phyloP scores from a whole-genome alignment of 2,113 vertebrate species.

The Microcebus ravelobensis region DNA sequence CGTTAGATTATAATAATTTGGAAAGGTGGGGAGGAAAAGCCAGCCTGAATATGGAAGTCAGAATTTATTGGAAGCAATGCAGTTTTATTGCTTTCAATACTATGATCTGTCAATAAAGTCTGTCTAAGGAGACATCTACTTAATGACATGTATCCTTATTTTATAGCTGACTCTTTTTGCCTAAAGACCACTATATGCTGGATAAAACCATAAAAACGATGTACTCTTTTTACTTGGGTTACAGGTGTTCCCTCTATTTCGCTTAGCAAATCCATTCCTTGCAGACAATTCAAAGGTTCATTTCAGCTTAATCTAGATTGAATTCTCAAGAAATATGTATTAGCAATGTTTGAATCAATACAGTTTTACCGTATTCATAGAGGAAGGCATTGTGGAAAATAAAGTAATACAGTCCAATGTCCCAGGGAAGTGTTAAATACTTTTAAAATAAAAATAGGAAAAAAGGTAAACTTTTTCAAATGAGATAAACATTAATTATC shows the following conservation, averaged over 20 bases:
- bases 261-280: background rate
- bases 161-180: conserved; percentile 36
- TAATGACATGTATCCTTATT: conserved; percentile 36
- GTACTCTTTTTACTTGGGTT: background rate
- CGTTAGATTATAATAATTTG: conserved; percentile 5
- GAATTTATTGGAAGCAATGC: conserved; percentile 31
- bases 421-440: background rate
- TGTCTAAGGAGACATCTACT: conserved; percentile 28
- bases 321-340: background rate
- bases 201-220: background rate
- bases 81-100: conserved; percentile 56
- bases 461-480: background rate
- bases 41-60: background rate
- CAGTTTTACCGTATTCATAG: background rate
- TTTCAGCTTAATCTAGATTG: background rate
- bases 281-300: background rate
- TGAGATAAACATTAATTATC: background rate
- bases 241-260: background rate
- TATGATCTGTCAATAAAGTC: conserved; percentile 16
- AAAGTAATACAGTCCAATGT: background rate
- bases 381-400: background rate
- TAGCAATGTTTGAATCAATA: background rate
- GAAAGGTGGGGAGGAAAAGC: background rate
- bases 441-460: conserved; percentile 40
- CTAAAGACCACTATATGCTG: background rate